Conservation (phyloP, 2,113 vertebrate species). For the Caranx melampygus region DNA sequence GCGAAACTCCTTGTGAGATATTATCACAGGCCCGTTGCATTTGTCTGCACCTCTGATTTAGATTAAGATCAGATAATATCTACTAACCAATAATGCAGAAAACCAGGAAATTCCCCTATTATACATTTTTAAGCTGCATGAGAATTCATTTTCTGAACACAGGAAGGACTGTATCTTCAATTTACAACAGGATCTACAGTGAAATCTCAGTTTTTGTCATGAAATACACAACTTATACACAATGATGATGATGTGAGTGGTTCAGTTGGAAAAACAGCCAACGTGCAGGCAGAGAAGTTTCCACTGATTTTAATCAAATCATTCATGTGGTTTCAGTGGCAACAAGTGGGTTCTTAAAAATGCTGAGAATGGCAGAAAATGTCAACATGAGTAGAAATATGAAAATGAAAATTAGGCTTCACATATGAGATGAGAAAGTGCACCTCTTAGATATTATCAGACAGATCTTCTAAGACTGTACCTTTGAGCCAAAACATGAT, state of each 20-base stretch:
- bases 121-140: too few relatives aligned
- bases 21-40: too few relatives aligned
- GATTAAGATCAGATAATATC: too few relatives aligned
- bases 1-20: too few relatives aligned
- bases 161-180: too few relatives aligned
- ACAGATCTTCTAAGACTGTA: background rate
- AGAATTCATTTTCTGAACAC: too few relatives aligned
- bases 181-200: background rate
- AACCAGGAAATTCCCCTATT: too few relatives aligned
- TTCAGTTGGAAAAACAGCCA: background rate
- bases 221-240: background rate
- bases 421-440: background rate
- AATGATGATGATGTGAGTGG: background rate
- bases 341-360: constrained; percentile 33
- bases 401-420: constrained; percentile 12
- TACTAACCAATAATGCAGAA: too few relatives aligned
- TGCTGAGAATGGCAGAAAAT: constrained; percentile 4
- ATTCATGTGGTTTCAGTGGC: constrained; percentile 22
- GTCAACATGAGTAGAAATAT: background rate
- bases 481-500: background rate
- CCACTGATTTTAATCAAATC: background rate
- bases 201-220: background rate
- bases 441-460: constrained; percentile 2
- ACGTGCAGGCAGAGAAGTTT: background rate
- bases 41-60: too few relatives aligned